Base-by-base conservation (phyloP, 2,888 invertebrate genomes). In the Anthrax anthrax region DNA sequence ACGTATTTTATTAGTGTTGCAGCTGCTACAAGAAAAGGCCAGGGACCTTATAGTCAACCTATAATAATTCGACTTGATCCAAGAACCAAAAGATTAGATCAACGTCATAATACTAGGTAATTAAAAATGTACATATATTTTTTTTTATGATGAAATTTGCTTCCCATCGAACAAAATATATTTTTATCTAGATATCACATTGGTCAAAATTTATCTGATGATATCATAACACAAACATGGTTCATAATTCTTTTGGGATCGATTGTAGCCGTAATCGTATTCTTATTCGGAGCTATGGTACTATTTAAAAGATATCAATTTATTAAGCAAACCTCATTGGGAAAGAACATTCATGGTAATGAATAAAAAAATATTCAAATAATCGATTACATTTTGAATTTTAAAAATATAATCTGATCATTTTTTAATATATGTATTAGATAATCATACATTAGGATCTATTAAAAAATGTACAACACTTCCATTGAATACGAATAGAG, bases 211-310 rank as follows among this genome's bases (percentile, higher is more conserved):
- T 63, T 69, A 58, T 76, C 80, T 53, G 80, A 81, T 59, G 84
- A 84, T 67, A 81, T 84, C 62, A 75, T 85, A 60, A 82, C 84
- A 57, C 86, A 88, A 73, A 84, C 87, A 50, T 90, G 89, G 89
- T 89, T 90, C 72, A 84, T 90, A 69, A 83, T 86, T 56, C 74
- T 87, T 57, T 76, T 90, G 56, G 87, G 87, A 58, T 84, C 86
- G 58, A 81, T 89, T 70, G 78, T 89, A 53, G 80, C 87, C 63
- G 79, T 89, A 55, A 84, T 88, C 74, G 75, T 88, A 55, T 77
- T 87, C 58, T 76, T 87, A 57, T 82, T 90, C 67, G 82, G 80
- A 59, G 82, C 86, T 52, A 84, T 87, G 73, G 74, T 89, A 58
- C 80, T 86, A 60, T 77, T 86, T 48, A 71, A 84, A 55, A 75